Evolutionary conservation across 2,113 vertebrate genomes (phyloP).

Genomic region (Spilogale gracilis): DNA sequence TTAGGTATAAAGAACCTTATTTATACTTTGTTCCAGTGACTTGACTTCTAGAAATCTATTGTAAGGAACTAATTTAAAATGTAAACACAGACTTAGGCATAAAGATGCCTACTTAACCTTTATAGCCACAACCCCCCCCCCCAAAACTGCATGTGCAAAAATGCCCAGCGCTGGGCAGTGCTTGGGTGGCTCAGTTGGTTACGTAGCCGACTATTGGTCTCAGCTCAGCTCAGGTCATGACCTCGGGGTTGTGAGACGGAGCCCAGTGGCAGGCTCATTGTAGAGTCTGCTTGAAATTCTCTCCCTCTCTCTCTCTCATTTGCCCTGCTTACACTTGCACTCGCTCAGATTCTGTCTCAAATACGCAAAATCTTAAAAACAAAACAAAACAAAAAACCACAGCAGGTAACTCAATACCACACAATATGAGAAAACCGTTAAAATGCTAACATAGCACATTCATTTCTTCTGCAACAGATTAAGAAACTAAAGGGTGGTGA

Average conservation of each 20-base stretch:
- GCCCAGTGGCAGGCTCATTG: background rate
- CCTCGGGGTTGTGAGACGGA: background rate
- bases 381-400: background rate
- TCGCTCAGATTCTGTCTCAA: background rate
- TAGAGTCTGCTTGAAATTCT: background rate
- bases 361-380: background rate
- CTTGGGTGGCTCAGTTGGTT: background rate
- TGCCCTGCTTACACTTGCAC: background rate
- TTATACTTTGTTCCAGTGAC: background rate
- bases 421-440: background rate
- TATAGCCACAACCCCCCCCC: background rate
- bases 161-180: background rate
- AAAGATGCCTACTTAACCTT: background rate
- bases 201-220: background rate
- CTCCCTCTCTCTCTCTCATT: background rate
- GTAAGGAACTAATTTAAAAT: conserved; percentile 9
- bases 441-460: background rate
- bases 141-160: background rate
- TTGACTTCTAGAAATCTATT: background rate
- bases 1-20: background rate
- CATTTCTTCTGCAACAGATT: conserved; percentile 18
- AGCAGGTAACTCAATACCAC: background rate
- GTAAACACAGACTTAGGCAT: background rate
- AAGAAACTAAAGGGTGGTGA: background rate
- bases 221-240: background rate